These are phyloP conservation scores for Otus scops DNA, from an alignment of 2,797 vertebrate genomes.

Conservation along the genomic window DNA sequence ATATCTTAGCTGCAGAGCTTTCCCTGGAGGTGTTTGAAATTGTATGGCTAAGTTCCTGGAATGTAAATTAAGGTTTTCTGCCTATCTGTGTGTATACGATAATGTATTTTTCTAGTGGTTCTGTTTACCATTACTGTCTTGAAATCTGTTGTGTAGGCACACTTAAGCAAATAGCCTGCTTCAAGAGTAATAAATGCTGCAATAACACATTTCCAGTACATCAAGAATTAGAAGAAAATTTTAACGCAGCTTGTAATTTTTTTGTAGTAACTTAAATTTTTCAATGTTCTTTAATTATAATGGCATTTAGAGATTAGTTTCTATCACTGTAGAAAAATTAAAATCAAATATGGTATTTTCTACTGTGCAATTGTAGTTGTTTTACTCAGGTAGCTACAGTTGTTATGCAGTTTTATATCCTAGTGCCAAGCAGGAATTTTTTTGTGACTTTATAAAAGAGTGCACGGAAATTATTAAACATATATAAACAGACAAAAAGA, in stretches of 20 bases:
- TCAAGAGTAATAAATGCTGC: neutral
- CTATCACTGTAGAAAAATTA: neutral
- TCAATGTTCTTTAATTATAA: neutral
- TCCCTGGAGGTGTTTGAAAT: neutral
- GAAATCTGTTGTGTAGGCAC: neutral
- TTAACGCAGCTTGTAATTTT: neutral
- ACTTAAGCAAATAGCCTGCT: neutral
- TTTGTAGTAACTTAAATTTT: neutral
- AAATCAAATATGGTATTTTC: fast-evolving
- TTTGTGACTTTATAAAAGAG: neutral
- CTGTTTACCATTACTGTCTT: neutral
- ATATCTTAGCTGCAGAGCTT: neutral
- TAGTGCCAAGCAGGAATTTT: neutral
- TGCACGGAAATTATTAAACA: neutral
- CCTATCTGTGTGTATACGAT: neutral
- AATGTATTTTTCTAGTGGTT: neutral
- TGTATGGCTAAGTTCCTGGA: neutral
- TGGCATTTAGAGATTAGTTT: neutral
- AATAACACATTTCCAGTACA: neutral
- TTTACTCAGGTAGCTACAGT: neutral
- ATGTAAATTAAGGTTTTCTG: neutral
- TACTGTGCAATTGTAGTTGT: neutral
- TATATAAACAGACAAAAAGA: neutral
- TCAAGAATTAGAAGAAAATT: neutral
- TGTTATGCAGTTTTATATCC: neutral